A percentile compares a stretch with the other conserved stretches of the same genome.
Conservation (phyloP, 1,140 invertebrate species). For the Lasaia peninsularis region DNA sequence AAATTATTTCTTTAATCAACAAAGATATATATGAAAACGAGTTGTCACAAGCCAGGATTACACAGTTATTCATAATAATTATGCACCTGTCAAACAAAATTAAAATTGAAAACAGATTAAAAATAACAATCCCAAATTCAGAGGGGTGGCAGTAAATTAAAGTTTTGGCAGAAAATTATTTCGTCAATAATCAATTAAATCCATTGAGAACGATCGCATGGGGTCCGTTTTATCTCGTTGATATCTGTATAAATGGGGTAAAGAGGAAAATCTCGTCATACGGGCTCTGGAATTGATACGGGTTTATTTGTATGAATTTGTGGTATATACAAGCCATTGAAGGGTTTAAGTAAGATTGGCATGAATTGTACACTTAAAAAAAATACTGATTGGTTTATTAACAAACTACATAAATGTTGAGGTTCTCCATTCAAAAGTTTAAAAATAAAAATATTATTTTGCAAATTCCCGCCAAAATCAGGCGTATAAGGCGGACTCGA, state of each 20-base stretch:
- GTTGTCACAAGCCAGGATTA: too few species aligned
- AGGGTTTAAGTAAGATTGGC: slow-evolving; percentile 34
- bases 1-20: too few species aligned
- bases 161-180: slow-evolving; percentile 54
- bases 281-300: slow-evolving; percentile 64
- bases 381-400: too few species aligned
- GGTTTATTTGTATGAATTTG: slow-evolving; percentile 42
- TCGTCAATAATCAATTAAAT: slow-evolving; percentile 70
- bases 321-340: slow-evolving; percentile 47
- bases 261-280: slow-evolving; percentile 62
- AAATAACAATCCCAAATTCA: neutral
- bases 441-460: too few species aligned
- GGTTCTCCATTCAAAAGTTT: too few species aligned
- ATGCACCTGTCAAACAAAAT: neutral
- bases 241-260: slow-evolving; percentile 71
- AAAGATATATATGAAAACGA: too few species aligned
- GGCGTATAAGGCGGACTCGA: too few species aligned
- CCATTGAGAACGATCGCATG: slow-evolving; percentile 51
- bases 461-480: too few species aligned
- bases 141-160: slow-evolving; percentile 33
- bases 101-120: neutral
- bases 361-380: neutral
- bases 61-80: too few species aligned
- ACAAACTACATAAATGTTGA: too few species aligned
- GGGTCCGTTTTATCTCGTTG: slow-evolving; percentile 53